phyloP scores from a whole-genome alignment of 2,797 vertebrate species.

The Gorsachius magnificus region DNA sequence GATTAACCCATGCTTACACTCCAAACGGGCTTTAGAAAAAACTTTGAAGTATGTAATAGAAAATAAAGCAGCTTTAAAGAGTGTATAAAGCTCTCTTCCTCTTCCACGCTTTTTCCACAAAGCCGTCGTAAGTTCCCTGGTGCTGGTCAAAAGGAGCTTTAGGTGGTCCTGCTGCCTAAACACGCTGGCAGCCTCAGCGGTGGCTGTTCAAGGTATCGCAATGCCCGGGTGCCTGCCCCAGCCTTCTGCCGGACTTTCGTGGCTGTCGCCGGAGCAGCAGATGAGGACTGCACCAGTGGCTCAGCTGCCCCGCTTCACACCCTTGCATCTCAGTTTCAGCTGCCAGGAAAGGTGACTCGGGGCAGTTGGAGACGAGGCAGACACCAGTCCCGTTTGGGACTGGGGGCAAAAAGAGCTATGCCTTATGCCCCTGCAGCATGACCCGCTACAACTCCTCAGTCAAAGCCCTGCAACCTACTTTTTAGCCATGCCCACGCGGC shows the following conservation, averaged over 20 bases:
- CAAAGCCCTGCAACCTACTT: not conserved
- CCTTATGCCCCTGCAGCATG: not conserved
- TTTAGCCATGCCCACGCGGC: rapidly evolving
- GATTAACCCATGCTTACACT: not conserved
- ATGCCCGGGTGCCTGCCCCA: not conserved
- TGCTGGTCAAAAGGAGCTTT: not conserved
- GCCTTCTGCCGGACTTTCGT: not conserved
- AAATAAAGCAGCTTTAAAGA: not conserved
- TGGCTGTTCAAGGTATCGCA: not conserved
- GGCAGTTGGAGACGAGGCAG: not conserved
- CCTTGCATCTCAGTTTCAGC: not conserved
- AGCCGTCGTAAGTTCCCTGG: not conserved
- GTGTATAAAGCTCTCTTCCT: not conserved
- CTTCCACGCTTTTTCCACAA: not conserved
- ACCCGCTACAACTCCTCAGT: not conserved
- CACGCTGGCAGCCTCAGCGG: not conserved
- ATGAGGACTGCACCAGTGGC: not conserved
- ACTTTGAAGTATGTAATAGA: not conserved
- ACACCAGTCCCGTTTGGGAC: not conserved
- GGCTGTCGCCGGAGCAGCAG: not conserved
- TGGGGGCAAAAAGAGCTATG: not conserved
- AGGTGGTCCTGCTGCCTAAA: not conserved
- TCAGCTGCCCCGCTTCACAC: not conserved
- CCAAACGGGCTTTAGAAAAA: not conserved
- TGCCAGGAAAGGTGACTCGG: not conserved